These are phyloP conservation scores for Tonatia bakeri DNA, from an alignment of 2,113 vertebrate genomes.

Conservation along the genomic window DNA sequence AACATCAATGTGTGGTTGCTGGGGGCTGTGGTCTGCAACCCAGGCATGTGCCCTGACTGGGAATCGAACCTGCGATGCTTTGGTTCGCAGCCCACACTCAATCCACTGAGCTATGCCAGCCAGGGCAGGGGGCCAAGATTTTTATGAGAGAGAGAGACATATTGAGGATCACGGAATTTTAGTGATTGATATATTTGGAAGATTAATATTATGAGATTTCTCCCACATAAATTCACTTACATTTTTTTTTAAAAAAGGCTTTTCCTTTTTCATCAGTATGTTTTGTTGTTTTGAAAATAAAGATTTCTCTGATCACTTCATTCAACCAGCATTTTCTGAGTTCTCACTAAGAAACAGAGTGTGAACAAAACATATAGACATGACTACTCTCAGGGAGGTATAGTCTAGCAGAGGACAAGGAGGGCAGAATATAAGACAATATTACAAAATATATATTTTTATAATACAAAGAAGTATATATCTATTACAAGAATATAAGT, in stretches of 20 bases:
- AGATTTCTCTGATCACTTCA: background rate
- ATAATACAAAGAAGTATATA: background rate
- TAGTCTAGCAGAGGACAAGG: background rate
- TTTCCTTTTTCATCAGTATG: background rate
- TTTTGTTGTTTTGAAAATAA: background rate
- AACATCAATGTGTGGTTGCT: too few species aligned
- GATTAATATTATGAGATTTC: background rate
- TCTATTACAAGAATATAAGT: background rate
- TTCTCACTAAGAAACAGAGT: background rate
- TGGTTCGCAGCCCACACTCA: too few species aligned
- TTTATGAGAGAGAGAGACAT: background rate
- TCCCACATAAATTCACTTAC: background rate
- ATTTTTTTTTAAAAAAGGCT: background rate
- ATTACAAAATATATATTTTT: background rate
- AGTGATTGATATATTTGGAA: background rate
- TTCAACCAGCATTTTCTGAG: background rate
- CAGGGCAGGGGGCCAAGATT: background rate
- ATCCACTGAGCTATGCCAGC: too few species aligned
- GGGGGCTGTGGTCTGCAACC: too few species aligned
- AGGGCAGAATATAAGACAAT: background rate
- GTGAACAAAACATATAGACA: background rate
- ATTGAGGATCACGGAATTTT: background rate
- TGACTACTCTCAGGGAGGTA: background rate
- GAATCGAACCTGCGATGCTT: too few species aligned
- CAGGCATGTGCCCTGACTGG: too few species aligned